These are phyloP conservation scores for Patella caerulea DNA, from an alignment of 2,888 invertebrate genomes.

Conservation along the genomic window DNA sequence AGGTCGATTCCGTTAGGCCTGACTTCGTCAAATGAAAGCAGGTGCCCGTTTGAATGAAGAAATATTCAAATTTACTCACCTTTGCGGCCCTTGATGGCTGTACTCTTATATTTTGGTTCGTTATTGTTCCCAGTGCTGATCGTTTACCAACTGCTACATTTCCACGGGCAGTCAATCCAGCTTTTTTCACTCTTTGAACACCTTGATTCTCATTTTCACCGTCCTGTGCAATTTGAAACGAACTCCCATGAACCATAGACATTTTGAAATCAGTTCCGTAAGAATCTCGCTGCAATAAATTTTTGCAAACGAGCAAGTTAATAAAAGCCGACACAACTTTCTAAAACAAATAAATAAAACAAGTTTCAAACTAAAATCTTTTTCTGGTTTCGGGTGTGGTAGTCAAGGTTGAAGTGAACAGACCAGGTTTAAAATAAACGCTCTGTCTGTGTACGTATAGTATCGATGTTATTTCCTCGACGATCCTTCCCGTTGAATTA, in stretches of 20 bases:
- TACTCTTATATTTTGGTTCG: slow-evolving; percentile 58
- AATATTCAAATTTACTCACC: slow-evolving; percentile 42
- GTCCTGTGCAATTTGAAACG: slow-evolving; percentile 32
- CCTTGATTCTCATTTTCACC: slow-evolving; percentile 50
- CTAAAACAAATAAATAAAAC: slow-evolving; percentile 3
- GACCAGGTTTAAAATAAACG: slow-evolving; percentile 3
- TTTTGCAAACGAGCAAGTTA: slow-evolving; percentile 5
- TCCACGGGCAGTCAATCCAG: slow-evolving; percentile 35
- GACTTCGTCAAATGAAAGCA: neutral
- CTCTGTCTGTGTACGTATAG: slow-evolving; percentile 23
- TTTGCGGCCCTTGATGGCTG: slow-evolving; percentile 67
- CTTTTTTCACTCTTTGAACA: slow-evolving; percentile 38
- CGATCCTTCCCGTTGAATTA: slow-evolving; percentile 57
- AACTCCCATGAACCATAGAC: slow-evolving; percentile 44
- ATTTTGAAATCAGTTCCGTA: slow-evolving; percentile 35
- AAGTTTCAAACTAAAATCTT: neutral
- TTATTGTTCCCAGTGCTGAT: slow-evolving; percentile 65
- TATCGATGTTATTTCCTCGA: slow-evolving; percentile 27
- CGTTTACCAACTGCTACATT: slow-evolving; percentile 51
- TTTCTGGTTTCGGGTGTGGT: neutral
- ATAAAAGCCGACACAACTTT: slow-evolving; percentile 8
- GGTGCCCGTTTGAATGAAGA: neutral
- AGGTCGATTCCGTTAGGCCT: too few relatives aligned
- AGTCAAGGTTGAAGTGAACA: neutral
- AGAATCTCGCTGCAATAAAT: slow-evolving; percentile 5